Percentiles rank a stretch among this genome's conserved stretches.
Conservation (phyloP, 2,113 vertebrate species). For the Microtus ochrogaster region DNA sequence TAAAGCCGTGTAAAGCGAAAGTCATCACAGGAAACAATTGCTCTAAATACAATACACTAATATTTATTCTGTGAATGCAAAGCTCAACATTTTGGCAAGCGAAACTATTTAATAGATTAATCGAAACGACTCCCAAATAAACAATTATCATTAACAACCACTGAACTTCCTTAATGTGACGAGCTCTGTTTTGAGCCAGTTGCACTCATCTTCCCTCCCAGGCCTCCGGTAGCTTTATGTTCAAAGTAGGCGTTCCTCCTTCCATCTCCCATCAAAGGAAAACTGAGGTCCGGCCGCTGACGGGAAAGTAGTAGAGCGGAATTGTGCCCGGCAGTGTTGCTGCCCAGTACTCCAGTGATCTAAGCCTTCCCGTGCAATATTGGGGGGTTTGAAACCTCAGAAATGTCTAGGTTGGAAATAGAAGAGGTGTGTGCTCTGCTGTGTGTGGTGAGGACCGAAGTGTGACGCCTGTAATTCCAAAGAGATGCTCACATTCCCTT, state of each 20-base stretch:
- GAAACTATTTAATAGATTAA: constrained; percentile 29
- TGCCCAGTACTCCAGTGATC: neutral
- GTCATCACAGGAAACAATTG: neutral
- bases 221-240: neutral
- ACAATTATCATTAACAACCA: neutral
- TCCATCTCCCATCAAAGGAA: neutral
- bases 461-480: neutral
- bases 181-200: neutral
- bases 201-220: neutral
- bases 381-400: neutral
- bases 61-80: neutral
- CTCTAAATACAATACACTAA: neutral
- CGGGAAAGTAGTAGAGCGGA: neutral
- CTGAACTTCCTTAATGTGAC: neutral
- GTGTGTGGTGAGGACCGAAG: neutral
- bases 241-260: neutral
- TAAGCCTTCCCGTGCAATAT: neutral
- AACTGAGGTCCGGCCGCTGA: neutral
- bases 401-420: neutral
- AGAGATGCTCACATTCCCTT: fast-evolving
- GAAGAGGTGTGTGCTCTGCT: neutral
- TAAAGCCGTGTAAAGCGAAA: neutral
- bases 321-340: neutral
- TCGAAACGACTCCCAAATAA: constrained; percentile 3
- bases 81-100: constrained; percentile 2